Evolutionary conservation across 2,888 invertebrate genomes (phyloP), one percentile per base, ranked within the genome.

Genomic region (Amiota mariae): DNA sequence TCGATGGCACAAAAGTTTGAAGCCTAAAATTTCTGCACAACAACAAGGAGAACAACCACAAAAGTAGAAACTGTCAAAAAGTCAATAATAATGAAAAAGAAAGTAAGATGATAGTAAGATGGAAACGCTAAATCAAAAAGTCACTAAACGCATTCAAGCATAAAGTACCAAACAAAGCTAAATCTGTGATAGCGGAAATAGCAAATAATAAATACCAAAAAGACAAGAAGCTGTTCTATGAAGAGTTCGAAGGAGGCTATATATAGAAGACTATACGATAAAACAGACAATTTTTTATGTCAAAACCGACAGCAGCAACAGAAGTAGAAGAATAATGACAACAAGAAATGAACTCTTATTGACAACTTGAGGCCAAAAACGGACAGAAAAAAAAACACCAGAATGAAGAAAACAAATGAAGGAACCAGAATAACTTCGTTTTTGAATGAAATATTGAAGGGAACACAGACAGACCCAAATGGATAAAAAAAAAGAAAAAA

Each of bases 1-100:
- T 66, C n/a, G 47, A 47, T 66, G 15, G 36, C 36, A 18, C 18
- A 66, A 66, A 66, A 48, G 48, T 48, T 66, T 66, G 46, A 63
- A 63, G n/a, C 47, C 46, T 46, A 63, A 63, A 56, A 18, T 8
- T 56, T 56, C 59, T 59, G 59, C 18, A 24, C 59, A 59, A 15
- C 20, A 59, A 20, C 11, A 59, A 18, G 15, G n/a, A 12, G 6
- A 57, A 57, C 12, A 57, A 64, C 57, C n/a, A 9, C 15, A 3
- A 64, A 64, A 36, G 36, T 6, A 36, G 36, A 0, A 36, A 36
- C 36, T 36, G 36, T 36, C 36, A 36, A 36, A 36, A 36, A 4
- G 2, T 36, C 36, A 36, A 36, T 36, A 36, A 36, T 36, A 36
- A 64, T 10, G 11, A 46, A 36, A 46, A 64, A n/a, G 48, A 15